A percentile compares a stretch with the other conserved stretches of the same genome.
Evolutionary conservation across 2,113 vertebrate genomes (phyloP).

Genomic region (Hippolais icterina): DNA sequence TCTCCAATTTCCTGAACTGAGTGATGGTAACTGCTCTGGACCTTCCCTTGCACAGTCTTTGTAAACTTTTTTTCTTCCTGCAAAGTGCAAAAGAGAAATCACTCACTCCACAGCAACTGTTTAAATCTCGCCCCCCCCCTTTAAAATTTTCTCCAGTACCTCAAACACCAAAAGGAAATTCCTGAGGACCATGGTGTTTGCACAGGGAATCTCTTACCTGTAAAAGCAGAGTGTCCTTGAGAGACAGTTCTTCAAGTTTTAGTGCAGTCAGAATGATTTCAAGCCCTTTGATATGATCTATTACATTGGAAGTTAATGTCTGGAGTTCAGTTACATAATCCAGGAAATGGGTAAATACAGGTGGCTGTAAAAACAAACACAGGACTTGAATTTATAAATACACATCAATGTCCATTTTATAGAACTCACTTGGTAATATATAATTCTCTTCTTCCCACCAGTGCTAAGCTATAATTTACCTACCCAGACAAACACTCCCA

Average conservation of each 20-base stretch:
- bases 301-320: constrained; percentile 82
- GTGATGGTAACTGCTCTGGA: constrained; percentile 94
- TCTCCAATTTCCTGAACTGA: constrained; percentile 94
- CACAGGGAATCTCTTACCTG: constrained; percentile 69
- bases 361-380: constrained; percentile 76
- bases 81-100: constrained; percentile 38
- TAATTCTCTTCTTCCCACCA: not conserved
- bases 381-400: not conserved
- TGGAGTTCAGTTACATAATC: constrained; percentile 86
- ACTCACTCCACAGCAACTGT: not conserved
- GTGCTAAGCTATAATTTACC: not conserved
- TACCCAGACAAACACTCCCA: not conserved
- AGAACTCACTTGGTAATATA: not conserved
- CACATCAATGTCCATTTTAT: not conserved
- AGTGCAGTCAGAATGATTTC: constrained; percentile 85
- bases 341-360: constrained; percentile 88
- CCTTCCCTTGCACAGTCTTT: constrained; percentile 89
- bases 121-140: not conserved
- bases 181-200: not conserved
- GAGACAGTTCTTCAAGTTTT: constrained; percentile 86
- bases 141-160: not conserved
- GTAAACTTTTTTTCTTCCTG: constrained; percentile 89
- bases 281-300: constrained; percentile 89
- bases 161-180: not conserved
- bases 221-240: constrained; percentile 81